A percentile compares a stretch with the other conserved stretches of the same genome.
phyloP scores from a whole-genome alignment of 2,888 invertebrate species.

The Eupithecia vulgata region DNA sequence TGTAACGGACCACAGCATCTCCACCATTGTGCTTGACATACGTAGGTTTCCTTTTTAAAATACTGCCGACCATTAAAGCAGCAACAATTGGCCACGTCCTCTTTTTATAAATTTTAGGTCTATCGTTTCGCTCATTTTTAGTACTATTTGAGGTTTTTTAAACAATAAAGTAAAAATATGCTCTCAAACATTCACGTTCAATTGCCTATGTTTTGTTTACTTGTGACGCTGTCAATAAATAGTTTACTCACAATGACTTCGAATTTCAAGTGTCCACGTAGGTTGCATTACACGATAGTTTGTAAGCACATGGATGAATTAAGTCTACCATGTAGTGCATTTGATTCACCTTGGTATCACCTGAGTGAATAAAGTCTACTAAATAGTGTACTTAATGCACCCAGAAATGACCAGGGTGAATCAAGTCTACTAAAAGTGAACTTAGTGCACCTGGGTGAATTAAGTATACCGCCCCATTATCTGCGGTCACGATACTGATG shows the following conservation, averaged over 20 bases:
- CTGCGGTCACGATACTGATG: neutral
- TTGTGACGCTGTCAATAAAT: neutral
- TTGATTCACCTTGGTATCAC: no score
- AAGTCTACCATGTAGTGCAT: slow-evolving; percentile 11
- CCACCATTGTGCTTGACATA: slow-evolving; percentile 13
- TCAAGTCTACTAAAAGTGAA: no score
- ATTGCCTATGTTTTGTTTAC: no score
- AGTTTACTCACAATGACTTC: neutral
- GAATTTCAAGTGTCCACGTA: slow-evolving; percentile 1
- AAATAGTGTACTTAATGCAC: no score
- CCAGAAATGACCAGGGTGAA: no score
- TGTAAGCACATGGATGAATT: slow-evolving; percentile 10
- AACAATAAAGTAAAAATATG: no score
- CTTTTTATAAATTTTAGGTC: no score
- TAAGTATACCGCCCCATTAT: neutral
- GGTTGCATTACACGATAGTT: slow-evolving; percentile 6
- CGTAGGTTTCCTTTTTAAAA: slow-evolving; percentile 8
- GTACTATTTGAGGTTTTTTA: no score
- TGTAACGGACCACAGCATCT: slow-evolving; percentile 4
- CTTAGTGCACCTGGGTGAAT: no score
- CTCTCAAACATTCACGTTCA: no score
- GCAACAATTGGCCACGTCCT: neutral
- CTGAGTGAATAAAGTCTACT: no score
- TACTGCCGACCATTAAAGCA: slow-evolving; percentile 10
- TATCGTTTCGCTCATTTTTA: no score